phyloP scores from a whole-genome alignment of 2,113 vertebrate species.

The Lucifuga dentata region DNA sequence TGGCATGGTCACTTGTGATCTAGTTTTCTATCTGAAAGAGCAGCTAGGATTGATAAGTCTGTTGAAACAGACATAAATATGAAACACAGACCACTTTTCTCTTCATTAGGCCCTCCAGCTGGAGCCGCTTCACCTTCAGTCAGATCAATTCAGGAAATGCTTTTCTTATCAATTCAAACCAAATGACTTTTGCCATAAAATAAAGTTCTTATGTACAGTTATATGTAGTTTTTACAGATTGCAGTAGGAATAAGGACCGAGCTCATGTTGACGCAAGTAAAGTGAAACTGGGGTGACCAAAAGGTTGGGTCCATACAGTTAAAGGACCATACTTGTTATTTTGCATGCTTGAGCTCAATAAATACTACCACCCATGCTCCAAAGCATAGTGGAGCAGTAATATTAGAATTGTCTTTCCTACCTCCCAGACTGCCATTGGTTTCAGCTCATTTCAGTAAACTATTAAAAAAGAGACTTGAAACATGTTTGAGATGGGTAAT shows the following conservation, averaged over 20 bases:
- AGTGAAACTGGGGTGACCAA: constrained; percentile 8
- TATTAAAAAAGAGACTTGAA: too few species aligned
- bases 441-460: too few species aligned
- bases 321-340: too few species aligned
- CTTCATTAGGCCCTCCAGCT: constrained; percentile 70
- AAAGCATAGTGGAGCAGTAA: too few species aligned
- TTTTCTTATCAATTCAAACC: constrained; percentile 72
- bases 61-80: constrained; percentile 58
- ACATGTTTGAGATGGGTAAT: too few species aligned
- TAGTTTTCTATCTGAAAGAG: constrained; percentile 44
- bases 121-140: constrained; percentile 72
- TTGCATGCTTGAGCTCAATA: too few species aligned
- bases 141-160: constrained; percentile 75
- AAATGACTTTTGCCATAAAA: constrained; percentile 60
- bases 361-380: too few species aligned
- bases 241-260: too few species aligned
- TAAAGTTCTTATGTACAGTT: constrained; percentile 58
- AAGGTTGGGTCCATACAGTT: constrained; percentile 15
- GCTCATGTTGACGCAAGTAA: constrained; percentile 20
- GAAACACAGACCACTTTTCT: constrained; percentile 64
- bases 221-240: too few species aligned
- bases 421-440: too few species aligned
- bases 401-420: too few species aligned
- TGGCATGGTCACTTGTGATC: constrained; percentile 58
- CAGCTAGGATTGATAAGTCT: constrained; percentile 66